These are phyloP conservation scores for Chiroxiphia lanceolata DNA, from an alignment of 2,797 vertebrate genomes.

Conservation along the genomic window DNA sequence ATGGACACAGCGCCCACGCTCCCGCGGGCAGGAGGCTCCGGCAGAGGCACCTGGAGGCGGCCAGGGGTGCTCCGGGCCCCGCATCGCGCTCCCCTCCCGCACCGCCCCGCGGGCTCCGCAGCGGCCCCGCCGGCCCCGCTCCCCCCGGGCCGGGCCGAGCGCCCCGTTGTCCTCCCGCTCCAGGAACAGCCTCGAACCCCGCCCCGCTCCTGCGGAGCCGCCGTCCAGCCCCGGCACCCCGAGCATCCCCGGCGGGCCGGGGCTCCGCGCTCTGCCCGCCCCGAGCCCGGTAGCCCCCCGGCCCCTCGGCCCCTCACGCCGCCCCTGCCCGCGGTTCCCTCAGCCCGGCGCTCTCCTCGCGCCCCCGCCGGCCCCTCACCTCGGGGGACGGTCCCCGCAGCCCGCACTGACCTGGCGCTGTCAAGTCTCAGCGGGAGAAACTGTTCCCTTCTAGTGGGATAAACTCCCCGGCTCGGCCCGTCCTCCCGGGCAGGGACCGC, in stretches of 20 bases:
- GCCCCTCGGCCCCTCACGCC: not conserved
- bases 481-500: constrained; percentile 41
- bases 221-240: not conserved
- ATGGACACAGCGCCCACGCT: constrained; percentile 30
- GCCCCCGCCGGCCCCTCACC: not conserved
- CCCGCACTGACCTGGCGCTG: constrained; percentile 52
- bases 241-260: not conserved
- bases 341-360: not conserved
- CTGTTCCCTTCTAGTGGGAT: constrained; percentile 27
- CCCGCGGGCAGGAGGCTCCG: not conserved
- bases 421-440: constrained; percentile 42
- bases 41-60: not conserved
- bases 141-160: not conserved
- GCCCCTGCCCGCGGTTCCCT: not conserved
- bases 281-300: not conserved
- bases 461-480: constrained; percentile 37
- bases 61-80: not conserved
- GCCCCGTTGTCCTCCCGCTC: not conserved
- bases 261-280: not conserved
- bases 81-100: not conserved
- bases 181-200: not conserved
- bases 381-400: not conserved
- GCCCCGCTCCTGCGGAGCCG: not conserved
- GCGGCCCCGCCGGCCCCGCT: not conserved
- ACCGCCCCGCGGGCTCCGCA: not conserved